These are phyloP conservation scores for Perccottus glenii DNA, from an alignment of 2,113 vertebrate species.

Conservation along the genomic window DNA sequence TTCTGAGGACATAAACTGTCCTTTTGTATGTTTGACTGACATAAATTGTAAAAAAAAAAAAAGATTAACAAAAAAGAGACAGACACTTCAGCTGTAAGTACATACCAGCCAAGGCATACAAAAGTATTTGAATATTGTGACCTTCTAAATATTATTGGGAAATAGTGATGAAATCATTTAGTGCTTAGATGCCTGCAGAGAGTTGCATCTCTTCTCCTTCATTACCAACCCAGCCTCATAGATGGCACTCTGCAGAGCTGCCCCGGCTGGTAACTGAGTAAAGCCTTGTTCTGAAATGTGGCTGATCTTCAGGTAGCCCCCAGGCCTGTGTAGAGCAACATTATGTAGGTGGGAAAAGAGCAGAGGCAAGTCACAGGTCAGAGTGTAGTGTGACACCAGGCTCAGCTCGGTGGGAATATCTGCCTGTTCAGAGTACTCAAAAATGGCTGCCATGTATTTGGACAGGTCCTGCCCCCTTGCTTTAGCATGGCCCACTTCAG, in stretches of 20 bases:
- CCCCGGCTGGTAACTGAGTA: constrained; percentile 63
- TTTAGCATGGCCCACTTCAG: constrained; percentile 71
- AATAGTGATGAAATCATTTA: not conserved
- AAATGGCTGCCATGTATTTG: constrained; percentile 79
- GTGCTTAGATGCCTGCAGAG: not conserved
- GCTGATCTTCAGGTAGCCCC: constrained; percentile 67
- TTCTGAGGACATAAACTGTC: constrained; percentile 19
- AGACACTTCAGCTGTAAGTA: not conserved
- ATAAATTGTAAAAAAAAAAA: not conserved
- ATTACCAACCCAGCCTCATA: constrained; percentile 46
- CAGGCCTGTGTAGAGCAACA: constrained; percentile 75
- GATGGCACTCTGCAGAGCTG: constrained; percentile 71
- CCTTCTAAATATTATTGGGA: not conserved
- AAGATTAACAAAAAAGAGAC: not conserved
- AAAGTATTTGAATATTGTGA: not conserved
- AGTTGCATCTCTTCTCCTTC: constrained; percentile 5
- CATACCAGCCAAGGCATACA: not conserved
- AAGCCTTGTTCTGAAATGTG: constrained; percentile 73
- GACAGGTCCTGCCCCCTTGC: constrained; percentile 69
- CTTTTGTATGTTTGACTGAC: too few relatives aligned
- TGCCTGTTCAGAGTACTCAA: constrained; percentile 73
- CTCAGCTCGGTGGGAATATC: constrained; percentile 74
- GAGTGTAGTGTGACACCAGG: constrained; percentile 72
- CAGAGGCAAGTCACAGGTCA: constrained; percentile 70
- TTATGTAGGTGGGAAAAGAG: constrained; percentile 81